Evolutionary conservation across 2,888 invertebrate species (phyloP).

Genomic region (Drosophila bunnanda): DNA sequence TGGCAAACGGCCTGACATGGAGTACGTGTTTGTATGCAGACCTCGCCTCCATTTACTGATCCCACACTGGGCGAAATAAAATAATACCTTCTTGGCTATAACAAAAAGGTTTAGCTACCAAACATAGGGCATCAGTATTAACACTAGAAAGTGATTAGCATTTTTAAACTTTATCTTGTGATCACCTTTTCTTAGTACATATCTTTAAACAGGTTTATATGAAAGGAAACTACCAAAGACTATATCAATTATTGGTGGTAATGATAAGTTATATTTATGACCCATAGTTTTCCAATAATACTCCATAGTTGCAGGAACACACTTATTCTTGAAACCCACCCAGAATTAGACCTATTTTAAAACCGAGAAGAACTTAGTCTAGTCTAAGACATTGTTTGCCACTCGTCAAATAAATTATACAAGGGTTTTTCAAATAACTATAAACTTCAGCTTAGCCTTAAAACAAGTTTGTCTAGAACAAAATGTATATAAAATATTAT

Average conservation of each 20-base stretch:
- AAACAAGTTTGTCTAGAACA: neutral
- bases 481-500: neutral
- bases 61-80: conserved; percentile 11
- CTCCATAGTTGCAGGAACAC: no score
- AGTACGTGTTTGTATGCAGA: conserved; percentile 71
- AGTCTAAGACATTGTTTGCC: neutral
- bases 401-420: neutral
- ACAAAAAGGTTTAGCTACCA: neutral
- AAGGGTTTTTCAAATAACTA: neutral
- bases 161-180: no score
- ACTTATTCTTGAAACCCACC: neutral
- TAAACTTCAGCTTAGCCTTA: neutral
- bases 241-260: no score
- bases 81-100: accelerated
- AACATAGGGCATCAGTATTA: no score
- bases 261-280: no score
- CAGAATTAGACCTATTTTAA: no score
- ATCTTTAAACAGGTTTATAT: no score
- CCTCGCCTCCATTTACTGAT: conserved; percentile 40
- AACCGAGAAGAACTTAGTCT: no score
- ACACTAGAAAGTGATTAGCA: no score
- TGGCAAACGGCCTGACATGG: conserved; percentile 66
- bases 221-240: no score
- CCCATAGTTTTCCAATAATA: no score
- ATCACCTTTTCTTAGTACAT: no score